Evolutionary conservation across 2,888 invertebrate species (phyloP).

Genomic region (Agonum fuliginosum): DNA sequence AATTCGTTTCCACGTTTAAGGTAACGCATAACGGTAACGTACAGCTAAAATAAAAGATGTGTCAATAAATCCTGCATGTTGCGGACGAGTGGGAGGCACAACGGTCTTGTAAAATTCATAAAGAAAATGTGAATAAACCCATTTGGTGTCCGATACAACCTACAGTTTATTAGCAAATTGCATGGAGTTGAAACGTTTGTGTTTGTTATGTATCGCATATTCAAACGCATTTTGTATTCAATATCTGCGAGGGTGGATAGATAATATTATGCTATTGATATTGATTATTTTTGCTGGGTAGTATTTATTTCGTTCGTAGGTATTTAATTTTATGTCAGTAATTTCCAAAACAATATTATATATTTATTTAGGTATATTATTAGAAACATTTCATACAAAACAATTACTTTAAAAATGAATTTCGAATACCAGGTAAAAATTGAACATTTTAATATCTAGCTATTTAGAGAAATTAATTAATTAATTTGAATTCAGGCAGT

Average conservation of each 20-base stretch:
- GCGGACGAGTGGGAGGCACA: constrained; percentile 37
- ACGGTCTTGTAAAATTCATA: constrained; percentile 51
- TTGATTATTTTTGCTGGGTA: too few species aligned
- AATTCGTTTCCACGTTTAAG: constrained; percentile 42
- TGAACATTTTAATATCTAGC: too few species aligned
- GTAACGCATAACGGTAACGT: constrained; percentile 37
- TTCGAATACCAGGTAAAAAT: too few species aligned
- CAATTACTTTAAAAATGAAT: too few species aligned
- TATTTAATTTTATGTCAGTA: too few species aligned
- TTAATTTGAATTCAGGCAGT: too few species aligned
- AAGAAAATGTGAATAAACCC: constrained; percentile 56
- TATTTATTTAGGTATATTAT: too few species aligned
- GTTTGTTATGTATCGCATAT: neutral
- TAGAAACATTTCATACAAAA: too few species aligned
- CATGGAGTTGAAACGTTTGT: constrained; percentile 6
- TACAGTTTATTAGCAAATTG: constrained; percentile 43
- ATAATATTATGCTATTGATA: neutral
- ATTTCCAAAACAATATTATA: too few species aligned
- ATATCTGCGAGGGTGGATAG: neutral
- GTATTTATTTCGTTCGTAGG: too few species aligned
- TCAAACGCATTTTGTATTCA: neutral
- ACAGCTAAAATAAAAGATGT: constrained; percentile 49
- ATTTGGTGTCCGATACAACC: constrained; percentile 35
- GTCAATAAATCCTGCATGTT: constrained; percentile 36
- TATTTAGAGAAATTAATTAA: too few species aligned